Percentiles rank a stretch among this genome's conserved stretches.
These are phyloP conservation scores for Corythoichthys intestinalis DNA, from an alignment of 2,113 vertebrate species.

Conservation along the genomic window DNA sequence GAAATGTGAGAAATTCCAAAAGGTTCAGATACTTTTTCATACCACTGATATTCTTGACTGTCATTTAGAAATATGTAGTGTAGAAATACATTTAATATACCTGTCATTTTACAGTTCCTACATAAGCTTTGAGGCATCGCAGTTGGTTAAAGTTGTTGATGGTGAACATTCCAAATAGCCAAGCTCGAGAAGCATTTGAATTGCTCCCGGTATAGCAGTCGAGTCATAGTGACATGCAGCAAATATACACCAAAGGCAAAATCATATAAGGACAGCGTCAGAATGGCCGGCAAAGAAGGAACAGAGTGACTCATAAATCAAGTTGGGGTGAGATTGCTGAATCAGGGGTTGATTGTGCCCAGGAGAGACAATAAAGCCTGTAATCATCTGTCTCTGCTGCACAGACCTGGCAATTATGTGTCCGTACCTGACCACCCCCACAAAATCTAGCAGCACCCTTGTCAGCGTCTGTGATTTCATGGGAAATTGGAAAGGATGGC, in stretches of 20 bases:
- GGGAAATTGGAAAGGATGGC: slow-evolving; percentile 32
- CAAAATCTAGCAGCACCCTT: slow-evolving; percentile 60
- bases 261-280: slow-evolving; percentile 32
- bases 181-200: background rate
- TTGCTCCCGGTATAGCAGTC: background rate
- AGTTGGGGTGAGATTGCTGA: slow-evolving; percentile 73
- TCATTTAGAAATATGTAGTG: background rate
- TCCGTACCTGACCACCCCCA: slow-evolving; percentile 70
- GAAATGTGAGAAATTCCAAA: too few relatives aligned
- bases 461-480: slow-evolving; percentile 26
- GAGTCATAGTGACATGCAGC: background rate
- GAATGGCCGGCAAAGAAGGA: slow-evolving; percentile 12
- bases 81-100: background rate
- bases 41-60: background rate
- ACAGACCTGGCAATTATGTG: slow-evolving; percentile 74
- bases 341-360: slow-evolving; percentile 79
- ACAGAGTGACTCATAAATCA: slow-evolving; percentile 69
- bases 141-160: background rate
- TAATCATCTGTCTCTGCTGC: slow-evolving; percentile 77
- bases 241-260: slow-evolving; percentile 21
- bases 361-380: slow-evolving; percentile 78
- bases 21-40: too few relatives aligned
- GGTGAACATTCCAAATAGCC: background rate
- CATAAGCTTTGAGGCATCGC: background rate
- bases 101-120: background rate